phyloP scores from a whole-genome alignment of 2,888 invertebrate genomes.

The Endotricha flammealis region DNA sequence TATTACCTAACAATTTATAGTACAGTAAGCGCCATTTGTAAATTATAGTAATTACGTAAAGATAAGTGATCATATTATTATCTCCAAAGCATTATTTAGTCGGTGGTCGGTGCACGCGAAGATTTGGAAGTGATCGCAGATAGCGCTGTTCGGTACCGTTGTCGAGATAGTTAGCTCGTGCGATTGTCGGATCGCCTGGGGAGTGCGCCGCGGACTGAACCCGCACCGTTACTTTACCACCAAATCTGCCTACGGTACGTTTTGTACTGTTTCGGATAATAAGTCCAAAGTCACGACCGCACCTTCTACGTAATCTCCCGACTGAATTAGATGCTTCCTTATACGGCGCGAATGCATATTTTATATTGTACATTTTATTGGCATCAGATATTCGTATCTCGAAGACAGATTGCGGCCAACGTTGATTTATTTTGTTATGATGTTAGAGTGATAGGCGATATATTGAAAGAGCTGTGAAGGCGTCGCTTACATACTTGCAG shows the following conservation, averaged over 20 bases:
- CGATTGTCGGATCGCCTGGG: constrained; percentile 46
- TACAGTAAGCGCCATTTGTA: constrained; percentile 1
- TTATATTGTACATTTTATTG: constrained; percentile 39
- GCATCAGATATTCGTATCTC: constrained; percentile 26
- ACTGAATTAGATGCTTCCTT: constrained; percentile 64
- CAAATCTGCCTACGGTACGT: constrained; percentile 73
- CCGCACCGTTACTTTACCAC: constrained; percentile 64
- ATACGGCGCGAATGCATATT: constrained; percentile 54
- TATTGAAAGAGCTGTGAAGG: constrained; percentile 12
- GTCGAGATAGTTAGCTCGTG: constrained; percentile 50
- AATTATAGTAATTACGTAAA: constrained; percentile 10
- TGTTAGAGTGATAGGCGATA: constrained; percentile 21
- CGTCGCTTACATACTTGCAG: constrained; percentile 10
- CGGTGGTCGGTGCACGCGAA: constrained; percentile 35
- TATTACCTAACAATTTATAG: too few relatives aligned
- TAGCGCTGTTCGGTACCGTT: constrained; percentile 57
- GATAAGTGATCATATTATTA: constrained; percentile 9
- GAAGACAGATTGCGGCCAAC: constrained; percentile 36
- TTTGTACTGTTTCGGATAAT: constrained; percentile 68
- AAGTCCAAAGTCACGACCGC: constrained; percentile 70
- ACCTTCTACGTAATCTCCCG: constrained; percentile 61
- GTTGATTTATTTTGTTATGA: constrained; percentile 36
- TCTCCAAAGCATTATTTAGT: background rate
- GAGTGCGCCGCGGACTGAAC: constrained; percentile 29
- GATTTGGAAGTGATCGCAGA: constrained; percentile 57